Conservation (phyloP, 2,888 invertebrate species). For the Fabriciana adippe region DNA sequence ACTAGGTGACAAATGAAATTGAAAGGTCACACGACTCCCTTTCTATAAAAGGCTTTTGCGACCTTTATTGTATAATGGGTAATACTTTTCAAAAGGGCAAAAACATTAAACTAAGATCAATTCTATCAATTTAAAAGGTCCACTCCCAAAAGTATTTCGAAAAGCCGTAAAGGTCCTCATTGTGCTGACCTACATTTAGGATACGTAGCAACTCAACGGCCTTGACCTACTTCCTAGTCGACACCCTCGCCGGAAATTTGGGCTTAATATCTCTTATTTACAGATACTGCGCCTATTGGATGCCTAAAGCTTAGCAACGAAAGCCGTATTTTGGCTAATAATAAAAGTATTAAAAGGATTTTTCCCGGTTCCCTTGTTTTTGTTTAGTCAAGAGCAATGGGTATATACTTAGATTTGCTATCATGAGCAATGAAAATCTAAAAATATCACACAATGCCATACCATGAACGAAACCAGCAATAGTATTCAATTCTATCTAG, state of each 20-base stretch:
- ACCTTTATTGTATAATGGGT: neutral
- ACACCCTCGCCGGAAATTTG: slow-evolving; percentile 24
- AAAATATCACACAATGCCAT: too few species aligned
- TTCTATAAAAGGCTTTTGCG: neutral
- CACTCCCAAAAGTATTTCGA: slow-evolving; percentile 13
- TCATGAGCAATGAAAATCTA: too few species aligned
- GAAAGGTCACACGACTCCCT: neutral
- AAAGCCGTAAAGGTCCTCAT: slow-evolving; percentile 13
- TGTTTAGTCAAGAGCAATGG: too few species aligned
- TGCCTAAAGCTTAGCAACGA: neutral
- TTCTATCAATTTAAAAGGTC: slow-evolving; percentile 13
- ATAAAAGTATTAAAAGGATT: neutral
- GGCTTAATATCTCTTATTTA: slow-evolving; percentile 20
- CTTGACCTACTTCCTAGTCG: slow-evolving; percentile 32
- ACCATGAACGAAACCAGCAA: too few species aligned
- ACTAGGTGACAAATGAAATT: neutral
- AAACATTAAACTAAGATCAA: slow-evolving; percentile 8
- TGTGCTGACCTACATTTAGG: slow-evolving; percentile 30
- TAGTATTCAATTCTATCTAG: too few species aligned
- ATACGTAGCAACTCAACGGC: slow-evolving; percentile 28
- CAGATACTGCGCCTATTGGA: slow-evolving; percentile 3
- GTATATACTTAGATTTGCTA: too few species aligned
- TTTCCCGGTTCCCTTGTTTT: neutral
- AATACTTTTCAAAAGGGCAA: neutral
- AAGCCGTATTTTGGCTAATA: neutral